Evolutionary conservation across 2,113 vertebrate species (phyloP), one percentile per base, ranked within the genome.

Genomic region (Seriola aureovittata): DNA sequence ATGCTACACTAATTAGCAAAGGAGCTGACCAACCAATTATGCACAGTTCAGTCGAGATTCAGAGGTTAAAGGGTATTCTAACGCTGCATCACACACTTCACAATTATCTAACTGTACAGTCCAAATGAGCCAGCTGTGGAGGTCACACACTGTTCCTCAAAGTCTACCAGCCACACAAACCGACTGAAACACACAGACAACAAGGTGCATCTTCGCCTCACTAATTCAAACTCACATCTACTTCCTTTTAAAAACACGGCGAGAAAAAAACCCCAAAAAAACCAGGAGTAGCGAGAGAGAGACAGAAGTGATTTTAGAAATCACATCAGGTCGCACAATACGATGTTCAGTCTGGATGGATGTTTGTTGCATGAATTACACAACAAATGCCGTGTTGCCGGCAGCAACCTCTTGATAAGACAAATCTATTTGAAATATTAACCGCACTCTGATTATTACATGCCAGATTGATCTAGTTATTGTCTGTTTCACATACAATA

Each of bases 21-120:
- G 83, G 87, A 93, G 92, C 89, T 94, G 93, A 94, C 93, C 94
- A 89, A 85, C 90, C 91, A 91, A 95, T 95, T 95, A 95, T 90
- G 80, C 89, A 93, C 92, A 93, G 93, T 91, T 95, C 94, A 94
- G 67, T 94, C 90, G 92, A 89, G 82, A 91, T 85, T 71, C 83
- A 83, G 82, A 87, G 93, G 94, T 94, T 89, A 93, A 92, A 93
- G 92, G 88, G 72, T 59, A 82, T 65, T 82, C 62, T 69, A 65
- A 70, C 85, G 87, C 88, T 64, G 76, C 81, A 72, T 86, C 81
- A 82, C 81, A 85, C 87, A 76, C 71, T 75, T 57, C 9, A 44
- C 64, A 66, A 80, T 71, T 32, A 80, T 83, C 67, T 85, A 68
- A 84, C 88, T 60, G 78, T 77, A 84, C 71, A 58, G 70, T 78